A percentile compares a stretch with the other conserved stretches of the same genome.
phyloP scores from a whole-genome alignment of 2,113 vertebrate genomes.

The Thryonomys swinderianus region DNA sequence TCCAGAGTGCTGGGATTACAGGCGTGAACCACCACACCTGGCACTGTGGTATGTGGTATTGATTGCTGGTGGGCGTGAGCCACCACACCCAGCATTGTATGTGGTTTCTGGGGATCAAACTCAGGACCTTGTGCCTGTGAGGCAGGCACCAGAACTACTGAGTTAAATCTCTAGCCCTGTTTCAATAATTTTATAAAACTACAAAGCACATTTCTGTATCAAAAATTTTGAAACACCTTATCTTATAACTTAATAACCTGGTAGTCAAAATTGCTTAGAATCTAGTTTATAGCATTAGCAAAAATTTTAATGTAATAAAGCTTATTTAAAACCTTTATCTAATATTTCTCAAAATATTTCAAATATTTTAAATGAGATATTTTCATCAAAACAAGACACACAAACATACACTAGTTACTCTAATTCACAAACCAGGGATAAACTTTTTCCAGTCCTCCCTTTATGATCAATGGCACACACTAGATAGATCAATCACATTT shows the following conservation, averaged over 20 bases:
- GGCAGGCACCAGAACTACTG: too few species aligned
- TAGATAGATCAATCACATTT: background rate
- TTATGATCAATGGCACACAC: background rate
- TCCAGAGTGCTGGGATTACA: too few species aligned
- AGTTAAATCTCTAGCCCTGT: too few species aligned
- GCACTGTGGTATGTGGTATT: too few species aligned
- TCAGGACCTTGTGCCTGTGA: too few species aligned
- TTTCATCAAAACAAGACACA: background rate
- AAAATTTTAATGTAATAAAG: slow-evolving; percentile 29
- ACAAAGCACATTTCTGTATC: background rate
- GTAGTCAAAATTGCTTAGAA: slow-evolving; percentile 39
- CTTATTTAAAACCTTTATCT: slow-evolving; percentile 10
- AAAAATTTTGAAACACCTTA: background rate
- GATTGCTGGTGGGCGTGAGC: too few species aligned
- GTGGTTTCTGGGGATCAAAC: too few species aligned
- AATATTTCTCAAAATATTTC: slow-evolving; percentile 22
- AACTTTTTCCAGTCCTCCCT: background rate
- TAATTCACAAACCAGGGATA: background rate
- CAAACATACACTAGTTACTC: background rate
- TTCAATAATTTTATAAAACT: slow-evolving; percentile 54
- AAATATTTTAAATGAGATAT: slow-evolving; percentile 38
- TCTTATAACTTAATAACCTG: slow-evolving; percentile 49
- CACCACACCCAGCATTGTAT: too few species aligned
- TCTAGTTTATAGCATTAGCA: background rate
- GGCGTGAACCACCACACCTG: too few species aligned